Conservation (phyloP, 2,888 invertebrate genomes). For the Hetaerina titia region DNA sequence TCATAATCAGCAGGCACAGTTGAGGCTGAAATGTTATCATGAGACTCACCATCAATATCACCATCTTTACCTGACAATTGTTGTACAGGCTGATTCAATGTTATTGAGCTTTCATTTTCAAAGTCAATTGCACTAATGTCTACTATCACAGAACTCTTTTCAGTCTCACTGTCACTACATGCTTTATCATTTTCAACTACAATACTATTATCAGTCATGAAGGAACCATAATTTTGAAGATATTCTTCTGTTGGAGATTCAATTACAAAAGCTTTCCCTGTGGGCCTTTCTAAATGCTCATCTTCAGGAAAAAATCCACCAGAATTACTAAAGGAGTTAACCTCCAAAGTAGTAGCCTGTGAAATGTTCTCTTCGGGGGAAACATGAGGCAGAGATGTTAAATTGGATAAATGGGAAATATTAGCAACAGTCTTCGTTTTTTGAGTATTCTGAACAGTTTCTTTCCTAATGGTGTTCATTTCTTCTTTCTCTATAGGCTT, state of each 20-base stretch:
- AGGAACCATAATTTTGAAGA: background rate
- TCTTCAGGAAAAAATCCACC: constrained; percentile 31
- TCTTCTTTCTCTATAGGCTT: background rate
- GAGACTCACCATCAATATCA: background rate
- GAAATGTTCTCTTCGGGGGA: background rate
- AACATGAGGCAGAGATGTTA: background rate
- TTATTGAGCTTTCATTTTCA: background rate
- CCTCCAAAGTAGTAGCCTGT: background rate
- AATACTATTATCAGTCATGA: background rate
- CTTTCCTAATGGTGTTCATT: background rate
- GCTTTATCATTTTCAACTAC: background rate
- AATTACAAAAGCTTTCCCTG: constrained; percentile 51
- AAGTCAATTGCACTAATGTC: background rate
- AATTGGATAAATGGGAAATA: background rate
- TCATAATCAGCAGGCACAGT: background rate
- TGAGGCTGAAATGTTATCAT: background rate
- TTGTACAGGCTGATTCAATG: background rate
- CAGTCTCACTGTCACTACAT: background rate
- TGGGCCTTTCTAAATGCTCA: background rate
- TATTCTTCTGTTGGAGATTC: constrained; percentile 32
- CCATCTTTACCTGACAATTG: background rate
- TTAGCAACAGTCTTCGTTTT: background rate
- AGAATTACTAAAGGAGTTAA: background rate
- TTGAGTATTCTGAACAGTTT: background rate
- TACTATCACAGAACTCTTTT: constrained; percentile 20